Evolutionary conservation across 2,113 vertebrate species (phyloP), one percentile per base, ranked within the genome.

Genomic region (Lasiurus borealis): DNA sequence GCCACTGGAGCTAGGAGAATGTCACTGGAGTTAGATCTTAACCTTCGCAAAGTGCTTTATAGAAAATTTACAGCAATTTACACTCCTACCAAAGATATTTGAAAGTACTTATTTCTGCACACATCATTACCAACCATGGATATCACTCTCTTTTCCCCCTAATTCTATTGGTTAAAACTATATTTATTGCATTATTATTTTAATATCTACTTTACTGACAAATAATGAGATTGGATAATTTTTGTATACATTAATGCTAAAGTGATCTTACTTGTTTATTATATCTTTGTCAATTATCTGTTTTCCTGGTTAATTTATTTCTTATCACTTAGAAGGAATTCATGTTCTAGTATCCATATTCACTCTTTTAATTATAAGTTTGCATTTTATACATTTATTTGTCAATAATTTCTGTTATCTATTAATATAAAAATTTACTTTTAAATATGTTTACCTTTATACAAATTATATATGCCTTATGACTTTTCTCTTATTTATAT

Each of bases 371-470:
- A 62, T 66, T 31, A 48, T 81, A 81, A 80, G 0, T 81, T 86
- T 36, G 19, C 19, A 81, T 59, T 87, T 34, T 59, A 12, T 36
- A 71, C 78, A 64, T 81, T 84, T 50, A n/a, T 46, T 75, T 87
- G n/a, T 7, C 5, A 50, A 3, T 57, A 13, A 87, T 82, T 91
- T 54, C 36, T 86, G 12, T 21, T 81, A 10, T 34, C 34, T 52
- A 68, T 44, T 88, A 13, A 34, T n/a, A 50, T 69, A 71, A 77
- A 90, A 69, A 69, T 69, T 84, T 46, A 77, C 59, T 86, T 91
- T 75, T 40, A 89, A 80, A 69, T 82, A 50, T 90, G 13, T 57
- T 31, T 75, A 36, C 34, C 29, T 68, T 68, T 87, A 90, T 15
- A 84, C 8, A 27, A n/a, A 77, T 46, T 69, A 92, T 44, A 68